Conservation (phyloP, 2,888 invertebrate species). For the Apotomis betuletana region DNA sequence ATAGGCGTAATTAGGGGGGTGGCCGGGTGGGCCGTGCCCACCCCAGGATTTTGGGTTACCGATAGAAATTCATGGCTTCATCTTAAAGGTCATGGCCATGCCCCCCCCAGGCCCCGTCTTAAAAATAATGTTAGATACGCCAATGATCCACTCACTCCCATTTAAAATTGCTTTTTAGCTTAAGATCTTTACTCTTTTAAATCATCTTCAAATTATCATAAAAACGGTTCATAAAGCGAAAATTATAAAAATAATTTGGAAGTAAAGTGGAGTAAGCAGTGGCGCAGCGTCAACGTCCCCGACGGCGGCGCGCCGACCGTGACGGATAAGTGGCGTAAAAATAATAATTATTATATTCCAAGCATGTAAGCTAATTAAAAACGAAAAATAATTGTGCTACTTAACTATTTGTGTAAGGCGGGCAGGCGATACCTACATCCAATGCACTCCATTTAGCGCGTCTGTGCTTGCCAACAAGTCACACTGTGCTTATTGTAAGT, state of each 20-base stretch:
- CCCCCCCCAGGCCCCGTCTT: too few species aligned
- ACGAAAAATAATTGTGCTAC: slow-evolving; percentile 58
- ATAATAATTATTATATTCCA: slow-evolving; percentile 68
- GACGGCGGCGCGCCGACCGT: slow-evolving; percentile 61
- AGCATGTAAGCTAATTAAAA: slow-evolving; percentile 70
- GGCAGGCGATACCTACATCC: slow-evolving; percentile 5
- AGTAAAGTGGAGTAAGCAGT: slow-evolving; percentile 45
- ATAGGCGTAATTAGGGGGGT: too few species aligned
- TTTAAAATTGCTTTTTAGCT: neutral
- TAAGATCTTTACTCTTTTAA: slow-evolving; percentile 15
- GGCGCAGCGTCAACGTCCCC: slow-evolving; percentile 63
- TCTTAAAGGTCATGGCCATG: too few species aligned
- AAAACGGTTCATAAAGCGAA: slow-evolving; percentile 53
- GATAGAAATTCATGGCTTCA: too few species aligned
- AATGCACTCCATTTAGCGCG: slow-evolving; percentile 26
- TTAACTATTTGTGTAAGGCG: slow-evolving; percentile 23
- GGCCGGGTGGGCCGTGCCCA: too few species aligned
- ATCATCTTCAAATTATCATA: slow-evolving; percentile 39
- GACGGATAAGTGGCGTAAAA: slow-evolving; percentile 70
- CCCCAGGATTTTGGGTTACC: too few species aligned
- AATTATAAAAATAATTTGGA: slow-evolving; percentile 54
- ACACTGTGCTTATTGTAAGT: neutral
- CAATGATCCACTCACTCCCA: neutral
- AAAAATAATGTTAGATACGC: too few species aligned
- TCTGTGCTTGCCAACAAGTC: slow-evolving; percentile 2